Conservation (phyloP, 2,888 invertebrate genomes). For the Coenonympha glycerion region DNA sequence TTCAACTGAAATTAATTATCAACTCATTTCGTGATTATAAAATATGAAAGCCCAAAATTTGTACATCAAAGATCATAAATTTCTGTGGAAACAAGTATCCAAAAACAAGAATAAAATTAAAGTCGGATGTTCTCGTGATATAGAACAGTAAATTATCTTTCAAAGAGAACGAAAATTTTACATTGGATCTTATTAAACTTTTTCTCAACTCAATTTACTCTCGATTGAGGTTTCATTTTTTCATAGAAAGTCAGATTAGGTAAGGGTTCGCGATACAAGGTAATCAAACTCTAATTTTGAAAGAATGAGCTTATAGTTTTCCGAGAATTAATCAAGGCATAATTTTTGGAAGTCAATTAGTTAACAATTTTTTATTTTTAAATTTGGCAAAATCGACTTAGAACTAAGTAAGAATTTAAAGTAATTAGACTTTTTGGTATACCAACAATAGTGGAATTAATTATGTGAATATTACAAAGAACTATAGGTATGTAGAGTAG, state of each 20-base stretch:
- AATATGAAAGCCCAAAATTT: not conserved
- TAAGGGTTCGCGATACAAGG: not conserved
- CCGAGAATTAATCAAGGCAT: no score
- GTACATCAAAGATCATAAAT: not conserved
- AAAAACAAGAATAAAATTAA: slow-evolving; percentile 1
- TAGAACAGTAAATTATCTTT: slow-evolving; percentile 2
- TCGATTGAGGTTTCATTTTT: not conserved
- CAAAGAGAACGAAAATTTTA: slow-evolving; percentile 7
- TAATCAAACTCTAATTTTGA: not conserved
- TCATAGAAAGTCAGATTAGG: not conserved
- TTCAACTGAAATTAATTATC: no score
- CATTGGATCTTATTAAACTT: slow-evolving; percentile 8
- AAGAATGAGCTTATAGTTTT: not conserved
- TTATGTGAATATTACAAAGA: no score
- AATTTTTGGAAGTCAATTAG: no score
- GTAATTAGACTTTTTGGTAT: no score
- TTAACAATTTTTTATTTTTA: no score
- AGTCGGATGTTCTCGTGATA: slow-evolving; percentile 1
- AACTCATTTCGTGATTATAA: no score
- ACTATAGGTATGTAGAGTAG: no score
- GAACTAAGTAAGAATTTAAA: no score
- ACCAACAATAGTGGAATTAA: no score
- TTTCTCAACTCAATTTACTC: slow-evolving; percentile 4
- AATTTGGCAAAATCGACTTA: no score
- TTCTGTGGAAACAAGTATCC: not conserved